Evolutionary conservation across 2,888 invertebrate genomes (phyloP), one percentile per base, ranked within the genome.

Genomic region (Microplitis manilae): DNA sequence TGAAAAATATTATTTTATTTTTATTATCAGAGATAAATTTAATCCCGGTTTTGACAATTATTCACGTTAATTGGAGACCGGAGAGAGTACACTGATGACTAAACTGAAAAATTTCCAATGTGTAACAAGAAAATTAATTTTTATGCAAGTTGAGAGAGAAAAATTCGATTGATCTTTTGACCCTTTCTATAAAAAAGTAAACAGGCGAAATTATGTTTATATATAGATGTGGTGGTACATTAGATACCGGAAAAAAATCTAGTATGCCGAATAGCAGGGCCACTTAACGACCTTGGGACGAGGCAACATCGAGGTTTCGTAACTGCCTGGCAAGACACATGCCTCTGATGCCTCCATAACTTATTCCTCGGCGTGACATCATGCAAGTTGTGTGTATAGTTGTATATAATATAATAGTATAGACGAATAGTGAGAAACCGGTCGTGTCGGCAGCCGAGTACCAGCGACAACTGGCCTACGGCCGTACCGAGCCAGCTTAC

Each of bases 1-100:
- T 98, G 91, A 68, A 62, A 78, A 67, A 73, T 40, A 13, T 13
- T 50, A 62, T 13, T 67, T 65, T 71, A 70, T 71, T 41, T 60
- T 73, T 67, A 64, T 40, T 50, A 15, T 39, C n/a, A 68, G n/a
- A 30, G n/a, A 30, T 6, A 40, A 68, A n/a, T 40, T 15, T 40
- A 40, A 40, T 5, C 17, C n/a, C 38, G 7, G 15, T 50, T 50
- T 13, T 9, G 9, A 50, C 13, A 50, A 50, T 67, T 67, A 67
- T 67, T 67, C 39, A 7, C 20, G 20, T n/a, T 13, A 5, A 17
- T 15, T 62, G 17, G 7, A 20, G 62, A 17, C 59, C 2, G 62
- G 20, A 62, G 62, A 17, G 15, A 20, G 15, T 62, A 62, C 5
- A 50, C 50, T 50, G 13, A 50, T 50, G 1, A 69, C 20, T 13